Evolutionary conservation across 37 sponge, comb jelly and placozoan genomes (phyloP), one percentile per base, ranked within the genome.

Genomic region (Bolinopsis microptera): DNA sequence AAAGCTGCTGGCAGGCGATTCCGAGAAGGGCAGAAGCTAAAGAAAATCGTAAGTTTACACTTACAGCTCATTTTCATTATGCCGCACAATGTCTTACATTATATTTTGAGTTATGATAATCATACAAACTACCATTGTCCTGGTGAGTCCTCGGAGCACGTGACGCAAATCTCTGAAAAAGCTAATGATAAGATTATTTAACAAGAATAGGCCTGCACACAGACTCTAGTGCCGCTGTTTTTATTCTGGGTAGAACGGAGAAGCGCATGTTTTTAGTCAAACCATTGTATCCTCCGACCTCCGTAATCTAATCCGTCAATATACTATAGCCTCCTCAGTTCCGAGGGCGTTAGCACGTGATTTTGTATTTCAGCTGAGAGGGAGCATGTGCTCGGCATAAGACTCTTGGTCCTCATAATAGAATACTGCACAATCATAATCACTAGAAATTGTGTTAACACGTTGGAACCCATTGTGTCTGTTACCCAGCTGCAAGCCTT

Each of bases 11-110:
- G 90, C 18, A 35, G 90, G 2, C 40, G 90, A 26, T 86, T 86
- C 61, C 38, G 90, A 41, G 90, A 86, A 25, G 90, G 90, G 35
- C 90, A 86, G 61, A 86, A 41, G 39, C 61, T 86, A n/a, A 86
- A 86, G 61, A 86, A 86, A 86, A 86, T 86, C 67, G 90, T 86
- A 86, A 86, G 90, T 28, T 32, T 70, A n/a, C 25, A 48, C 13
- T 13, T 48, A 5, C 61, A 48, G 61, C n/a, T n/a, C n/a, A n/a
- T n/a, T n/a, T n/a, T n/a, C n/a, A n/a, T n/a, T n/a, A n/a, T 48
- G 61, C 13, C 9, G 61, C 13, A 18, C 61, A 48, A 48, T 48
- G 61, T 48, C n/a, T n/a, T n/a, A n/a, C n/a, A n/a, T n/a, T n/a
- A n/a, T n/a, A n/a, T n/a, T n/a, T n/a, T n/a, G n/a, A n/a, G n/a